Conservation (phyloP, 2,797 vertebrate genomes). For the Danio aesculapii region DNA sequence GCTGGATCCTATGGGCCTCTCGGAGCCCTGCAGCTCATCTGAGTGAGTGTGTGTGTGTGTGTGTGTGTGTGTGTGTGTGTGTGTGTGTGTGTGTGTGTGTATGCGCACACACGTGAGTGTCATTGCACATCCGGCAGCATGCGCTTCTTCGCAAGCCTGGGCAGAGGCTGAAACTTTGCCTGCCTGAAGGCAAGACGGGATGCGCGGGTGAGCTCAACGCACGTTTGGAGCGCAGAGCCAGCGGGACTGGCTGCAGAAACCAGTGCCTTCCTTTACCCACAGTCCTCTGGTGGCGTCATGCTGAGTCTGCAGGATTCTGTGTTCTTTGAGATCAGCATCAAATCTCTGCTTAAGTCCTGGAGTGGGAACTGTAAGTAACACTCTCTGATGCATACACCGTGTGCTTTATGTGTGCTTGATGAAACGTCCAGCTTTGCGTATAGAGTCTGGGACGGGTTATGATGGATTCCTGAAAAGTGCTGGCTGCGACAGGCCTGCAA, state of each 20-base stretch:
- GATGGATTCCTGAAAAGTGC: not conserved
- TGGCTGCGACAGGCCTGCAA: not conserved
- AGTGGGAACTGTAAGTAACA: slow-evolving; percentile 92
- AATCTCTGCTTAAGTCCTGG: slow-evolving; percentile 98
- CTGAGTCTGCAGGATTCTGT: slow-evolving; percentile 96
- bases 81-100: slow-evolving; percentile 9
- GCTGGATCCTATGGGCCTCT: slow-evolving; percentile 32
- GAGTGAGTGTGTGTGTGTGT: slow-evolving; percentile 13
- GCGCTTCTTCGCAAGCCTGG: slow-evolving; percentile 30
- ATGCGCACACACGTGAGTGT: slow-evolving; percentile 14
- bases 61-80: slow-evolving; percentile 1
- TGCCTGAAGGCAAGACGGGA: slow-evolving; percentile 21
- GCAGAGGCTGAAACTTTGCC: slow-evolving; percentile 55
- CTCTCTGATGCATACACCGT: not conserved
- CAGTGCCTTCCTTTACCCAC: slow-evolving; percentile 42
- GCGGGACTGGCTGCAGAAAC: slow-evolving; percentile 56
- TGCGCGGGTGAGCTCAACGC: slow-evolving; percentile 10
- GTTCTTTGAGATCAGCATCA: slow-evolving; percentile 98
- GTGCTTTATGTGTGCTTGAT: slow-evolving; percentile 23
- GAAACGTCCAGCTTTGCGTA: not conserved
- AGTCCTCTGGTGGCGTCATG: slow-evolving; percentile 78
- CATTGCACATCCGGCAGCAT: slow-evolving; percentile 25
- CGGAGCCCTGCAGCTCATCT: slow-evolving; percentile 38
- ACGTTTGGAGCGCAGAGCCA: slow-evolving; percentile 31
- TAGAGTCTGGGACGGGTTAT: not conserved